Conservation (phyloP, 2,888 invertebrate genomes). For the Trachelus troglodyta region DNA sequence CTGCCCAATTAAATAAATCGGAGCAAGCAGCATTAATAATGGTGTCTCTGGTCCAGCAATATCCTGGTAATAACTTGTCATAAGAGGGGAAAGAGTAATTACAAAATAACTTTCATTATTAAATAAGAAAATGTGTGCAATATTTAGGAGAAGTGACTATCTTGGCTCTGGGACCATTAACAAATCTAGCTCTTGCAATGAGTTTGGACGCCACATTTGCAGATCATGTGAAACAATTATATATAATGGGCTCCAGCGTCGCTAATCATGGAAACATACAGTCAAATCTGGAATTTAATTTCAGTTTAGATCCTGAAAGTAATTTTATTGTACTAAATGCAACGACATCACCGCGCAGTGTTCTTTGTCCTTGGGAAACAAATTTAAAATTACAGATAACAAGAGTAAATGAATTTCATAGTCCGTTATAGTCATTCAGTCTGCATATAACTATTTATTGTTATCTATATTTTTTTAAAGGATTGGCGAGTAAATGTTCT, state of each 20-base stretch:
- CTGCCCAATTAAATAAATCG: constrained; percentile 46
- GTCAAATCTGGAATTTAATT: constrained; percentile 71
- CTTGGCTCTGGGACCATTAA: constrained; percentile 68
- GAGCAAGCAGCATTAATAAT: constrained; percentile 66
- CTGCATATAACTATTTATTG: background rate
- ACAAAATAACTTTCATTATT: background rate
- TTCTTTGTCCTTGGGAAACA: constrained; percentile 70
- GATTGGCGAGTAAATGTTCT: constrained; percentile 69
- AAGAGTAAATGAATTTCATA: constrained; percentile 39
- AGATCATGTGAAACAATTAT: constrained; percentile 49
- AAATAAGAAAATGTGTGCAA: constrained; percentile 6
- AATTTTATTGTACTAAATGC: constrained; percentile 69
- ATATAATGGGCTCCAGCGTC: constrained; percentile 60
- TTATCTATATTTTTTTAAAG: constrained; percentile 54
- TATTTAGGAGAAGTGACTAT: constrained; percentile 59
- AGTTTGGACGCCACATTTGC: constrained; percentile 60
- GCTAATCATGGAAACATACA: constrained; percentile 56
- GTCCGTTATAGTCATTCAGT: background rate
- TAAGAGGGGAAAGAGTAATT: background rate
- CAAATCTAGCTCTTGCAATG: constrained; percentile 70
- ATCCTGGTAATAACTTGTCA: constrained; percentile 46
- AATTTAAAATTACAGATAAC: constrained; percentile 29
- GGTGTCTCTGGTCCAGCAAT: constrained; percentile 56
- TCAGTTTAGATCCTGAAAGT: constrained; percentile 71
- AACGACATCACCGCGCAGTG: constrained; percentile 53